phyloP scores from a whole-genome alignment of 2,888 invertebrate genomes.

The Dynastes maya region DNA sequence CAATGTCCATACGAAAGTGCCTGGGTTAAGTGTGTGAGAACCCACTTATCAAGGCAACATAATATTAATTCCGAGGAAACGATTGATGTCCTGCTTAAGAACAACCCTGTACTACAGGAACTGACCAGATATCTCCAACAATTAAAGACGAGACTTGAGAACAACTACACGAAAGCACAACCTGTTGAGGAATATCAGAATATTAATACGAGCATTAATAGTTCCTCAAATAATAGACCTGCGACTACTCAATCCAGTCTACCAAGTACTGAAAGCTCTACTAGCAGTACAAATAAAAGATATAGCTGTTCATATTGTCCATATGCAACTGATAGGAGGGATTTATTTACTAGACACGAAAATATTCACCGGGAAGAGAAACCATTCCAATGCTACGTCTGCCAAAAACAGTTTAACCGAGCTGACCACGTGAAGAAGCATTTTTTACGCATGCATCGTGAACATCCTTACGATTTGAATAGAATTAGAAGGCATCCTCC shows the following conservation, averaged over 20 bases:
- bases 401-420: conserved; percentile 93
- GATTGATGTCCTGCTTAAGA: conserved; percentile 77
- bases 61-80: conserved; percentile 78
- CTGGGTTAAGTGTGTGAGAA: conserved; percentile 83
- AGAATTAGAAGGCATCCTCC: conserved; percentile 81
- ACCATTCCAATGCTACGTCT: conserved; percentile 94
- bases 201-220: conserved; percentile 47
- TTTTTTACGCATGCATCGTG: conserved; percentile 92
- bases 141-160: conserved; percentile 77
- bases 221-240: conserved; percentile 38
- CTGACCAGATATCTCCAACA: conserved; percentile 81
- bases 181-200: conserved; percentile 61
- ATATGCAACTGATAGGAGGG: conserved; percentile 92
- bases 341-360: conserved; percentile 92
- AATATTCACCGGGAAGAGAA: conserved; percentile 95
- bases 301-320: conserved; percentile 92
- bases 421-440: conserved; percentile 97
- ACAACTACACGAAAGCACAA: conserved; percentile 66
- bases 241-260: conserved; percentile 41
- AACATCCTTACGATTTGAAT: conserved; percentile 89
- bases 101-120: conserved; percentile 83
- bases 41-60: conserved; percentile 83
- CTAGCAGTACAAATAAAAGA: conserved; percentile 73
- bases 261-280: conserved; percentile 37
- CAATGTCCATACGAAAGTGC: conserved; percentile 84